A percentile compares a stretch with the other conserved stretches of the same genome.
These are phyloP conservation scores for Cantharis rufa DNA, from an alignment of 2,888 invertebrate species.

Conservation along the genomic window DNA sequence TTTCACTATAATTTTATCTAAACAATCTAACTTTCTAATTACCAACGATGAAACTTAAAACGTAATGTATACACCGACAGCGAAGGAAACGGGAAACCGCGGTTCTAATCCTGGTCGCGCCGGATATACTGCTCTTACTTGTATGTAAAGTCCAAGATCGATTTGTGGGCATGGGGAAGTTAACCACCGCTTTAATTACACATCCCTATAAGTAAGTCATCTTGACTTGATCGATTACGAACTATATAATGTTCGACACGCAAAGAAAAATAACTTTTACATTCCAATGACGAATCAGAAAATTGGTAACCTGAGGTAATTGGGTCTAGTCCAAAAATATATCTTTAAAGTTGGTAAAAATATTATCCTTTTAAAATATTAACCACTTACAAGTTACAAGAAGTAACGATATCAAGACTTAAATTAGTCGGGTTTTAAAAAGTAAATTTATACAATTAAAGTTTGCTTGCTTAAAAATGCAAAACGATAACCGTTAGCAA, in stretches of 20 bases:
- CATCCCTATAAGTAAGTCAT: neutral
- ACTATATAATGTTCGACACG: neutral
- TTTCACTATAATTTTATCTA: neutral
- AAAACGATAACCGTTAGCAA: neutral
- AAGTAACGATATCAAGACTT: neutral
- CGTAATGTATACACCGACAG: no score
- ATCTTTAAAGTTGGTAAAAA: neutral
- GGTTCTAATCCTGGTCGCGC: neutral
- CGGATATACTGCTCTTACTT: neutral
- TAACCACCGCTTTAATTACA: neutral
- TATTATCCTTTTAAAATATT: neutral
- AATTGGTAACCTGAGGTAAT: neutral
- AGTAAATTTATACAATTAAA: neutral
- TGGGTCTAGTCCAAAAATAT: no score
- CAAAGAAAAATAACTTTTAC: neutral
- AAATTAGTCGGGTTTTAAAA: neutral
- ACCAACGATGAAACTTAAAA: neutral
- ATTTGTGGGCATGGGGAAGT: neutral
- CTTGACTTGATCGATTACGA: neutral
- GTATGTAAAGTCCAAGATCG: neutral
- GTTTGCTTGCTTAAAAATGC: neutral
- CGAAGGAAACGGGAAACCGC: neutral
- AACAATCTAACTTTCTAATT: neutral
- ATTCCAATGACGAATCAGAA: neutral
- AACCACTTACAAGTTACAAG: neutral